phyloP scores from a whole-genome alignment of 2,888 invertebrate species.

The Dicyrtomina minuta region DNA sequence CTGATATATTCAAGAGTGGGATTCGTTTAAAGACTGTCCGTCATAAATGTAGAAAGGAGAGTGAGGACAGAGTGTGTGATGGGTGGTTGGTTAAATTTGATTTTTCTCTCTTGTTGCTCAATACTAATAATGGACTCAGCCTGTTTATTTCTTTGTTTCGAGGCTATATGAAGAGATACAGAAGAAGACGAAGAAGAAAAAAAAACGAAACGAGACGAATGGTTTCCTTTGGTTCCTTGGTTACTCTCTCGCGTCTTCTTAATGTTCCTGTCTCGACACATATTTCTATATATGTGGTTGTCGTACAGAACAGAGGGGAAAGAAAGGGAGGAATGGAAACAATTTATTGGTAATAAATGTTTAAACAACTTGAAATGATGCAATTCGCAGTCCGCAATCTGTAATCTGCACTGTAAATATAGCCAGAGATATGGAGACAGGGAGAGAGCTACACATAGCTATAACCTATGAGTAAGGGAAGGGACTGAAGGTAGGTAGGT shows the following conservation, averaged over 20 bases:
- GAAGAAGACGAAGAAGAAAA: background rate
- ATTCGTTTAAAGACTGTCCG: too few species aligned
- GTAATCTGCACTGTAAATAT: background rate
- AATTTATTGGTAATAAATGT: constrained; percentile 25
- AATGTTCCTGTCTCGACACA: too few species aligned
- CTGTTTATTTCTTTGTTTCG: constrained; percentile 1
- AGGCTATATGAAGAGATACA: background rate
- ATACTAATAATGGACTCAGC: background rate
- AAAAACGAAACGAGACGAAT: background rate
- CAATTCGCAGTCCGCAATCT: background rate
- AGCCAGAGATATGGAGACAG: background rate
- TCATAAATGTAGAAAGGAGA: too few species aligned
- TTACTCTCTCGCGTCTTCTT: too few species aligned
- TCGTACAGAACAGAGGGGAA: background rate
- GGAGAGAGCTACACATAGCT: background rate
- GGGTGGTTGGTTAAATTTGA: background rate
- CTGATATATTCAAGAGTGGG: too few species aligned
- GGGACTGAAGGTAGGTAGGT: too few species aligned
- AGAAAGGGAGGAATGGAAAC: constrained; percentile 5
- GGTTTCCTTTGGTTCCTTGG: background rate
- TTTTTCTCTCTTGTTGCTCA: background rate
- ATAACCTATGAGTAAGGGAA: background rate
- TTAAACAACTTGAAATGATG: constrained; percentile 7
- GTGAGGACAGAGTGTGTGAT: background rate
- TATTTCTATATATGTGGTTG: too few species aligned